Percentiles rank a stretch among this genome's conserved stretches.
phyloP scores from a whole-genome alignment of 2,113 vertebrate species.

The Ptilorrhoa leucosticta region DNA sequence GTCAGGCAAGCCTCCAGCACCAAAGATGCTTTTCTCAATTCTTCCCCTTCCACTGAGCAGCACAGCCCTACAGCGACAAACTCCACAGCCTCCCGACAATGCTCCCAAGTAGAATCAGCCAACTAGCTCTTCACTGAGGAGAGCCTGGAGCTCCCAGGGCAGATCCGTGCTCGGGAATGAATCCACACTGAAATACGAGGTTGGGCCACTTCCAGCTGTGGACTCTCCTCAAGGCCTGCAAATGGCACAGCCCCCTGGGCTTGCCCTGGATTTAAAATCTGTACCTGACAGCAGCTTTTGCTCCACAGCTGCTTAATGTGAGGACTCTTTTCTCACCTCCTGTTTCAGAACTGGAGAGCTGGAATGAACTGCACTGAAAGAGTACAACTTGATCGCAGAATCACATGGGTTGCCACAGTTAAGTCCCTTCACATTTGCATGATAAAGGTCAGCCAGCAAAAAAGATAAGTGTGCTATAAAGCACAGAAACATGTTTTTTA shows the following conservation, averaged over 20 bases:
- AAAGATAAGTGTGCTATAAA: neutral
- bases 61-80: neutral
- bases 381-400: neutral
- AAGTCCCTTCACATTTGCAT: slow-evolving; percentile 40
- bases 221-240: neutral
- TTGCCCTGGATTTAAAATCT: neutral
- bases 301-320: neutral
- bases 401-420: neutral
- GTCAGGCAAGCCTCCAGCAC: neutral
- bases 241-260: neutral
- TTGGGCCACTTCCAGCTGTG: neutral
- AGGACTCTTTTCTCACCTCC: neutral
- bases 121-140: fast-evolving
- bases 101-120: neutral
- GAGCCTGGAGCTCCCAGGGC: neutral
- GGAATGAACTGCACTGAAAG: neutral
- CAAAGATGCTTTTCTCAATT: neutral
- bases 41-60: neutral
- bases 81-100: fast-evolving
- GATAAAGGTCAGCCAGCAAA: slow-evolving; percentile 45
- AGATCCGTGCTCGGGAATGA: neutral
- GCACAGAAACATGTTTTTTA: neutral
- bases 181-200: neutral
- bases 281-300: neutral
- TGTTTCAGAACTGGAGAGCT: neutral